These are phyloP conservation scores for Premnoplex brunnescens DNA, from an alignment of 2,797 vertebrate species.

Conservation along the genomic window DNA sequence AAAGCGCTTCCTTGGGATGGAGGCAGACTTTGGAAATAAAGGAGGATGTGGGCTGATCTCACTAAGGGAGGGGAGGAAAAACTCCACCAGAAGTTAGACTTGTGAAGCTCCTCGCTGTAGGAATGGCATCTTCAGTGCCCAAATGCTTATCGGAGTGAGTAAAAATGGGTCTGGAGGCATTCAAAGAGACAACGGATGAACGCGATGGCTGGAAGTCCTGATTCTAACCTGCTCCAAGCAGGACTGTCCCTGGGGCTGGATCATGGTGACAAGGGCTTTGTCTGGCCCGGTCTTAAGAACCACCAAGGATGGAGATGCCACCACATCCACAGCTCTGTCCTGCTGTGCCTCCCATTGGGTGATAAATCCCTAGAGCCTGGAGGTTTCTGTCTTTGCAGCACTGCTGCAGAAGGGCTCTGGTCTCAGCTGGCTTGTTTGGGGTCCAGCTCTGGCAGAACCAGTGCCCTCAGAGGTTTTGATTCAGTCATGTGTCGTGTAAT, in stretches of 20 bases:
- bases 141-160: neutral
- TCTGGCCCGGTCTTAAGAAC: neutral
- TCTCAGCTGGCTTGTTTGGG: neutral
- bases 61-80: neutral
- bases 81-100: neutral
- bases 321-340: neutral
- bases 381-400: neutral
- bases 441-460: neutral
- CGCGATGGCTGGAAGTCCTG: neutral
- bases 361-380: neutral
- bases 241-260: neutral
- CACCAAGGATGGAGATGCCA: neutral
- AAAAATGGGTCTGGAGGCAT: neutral
- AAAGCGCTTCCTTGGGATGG: neutral
- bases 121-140: neutral
- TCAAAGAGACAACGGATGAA: neutral
- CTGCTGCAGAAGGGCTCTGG: neutral
- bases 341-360: neutral
- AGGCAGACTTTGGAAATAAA: neutral
- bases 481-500: fast-evolving
- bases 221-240: neutral
- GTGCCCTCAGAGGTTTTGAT: neutral
- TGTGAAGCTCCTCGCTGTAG: neutral
- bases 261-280: neutral
- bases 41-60: neutral